A percentile compares a stretch with the other conserved stretches of the same genome.
Evolutionary conservation across 2,113 vertebrate genomes (phyloP).

Genomic region (Melospiza melodia): DNA sequence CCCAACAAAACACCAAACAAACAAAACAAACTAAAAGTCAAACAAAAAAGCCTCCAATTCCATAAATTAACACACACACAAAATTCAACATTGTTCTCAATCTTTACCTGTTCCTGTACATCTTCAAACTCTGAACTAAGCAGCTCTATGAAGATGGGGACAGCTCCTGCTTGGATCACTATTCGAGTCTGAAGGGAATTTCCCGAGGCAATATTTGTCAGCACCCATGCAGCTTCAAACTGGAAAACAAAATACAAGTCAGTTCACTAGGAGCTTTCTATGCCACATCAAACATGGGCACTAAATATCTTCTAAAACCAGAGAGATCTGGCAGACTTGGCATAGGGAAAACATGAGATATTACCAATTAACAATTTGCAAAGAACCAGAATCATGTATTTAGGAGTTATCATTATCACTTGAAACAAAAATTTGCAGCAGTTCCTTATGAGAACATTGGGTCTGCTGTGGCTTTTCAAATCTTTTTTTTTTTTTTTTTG

Average conservation of each 20-base stretch:
- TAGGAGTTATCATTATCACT: neutral
- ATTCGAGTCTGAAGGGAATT: constrained; percentile 96
- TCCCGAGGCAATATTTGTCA: constrained; percentile 98
- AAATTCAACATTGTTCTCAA: neutral
- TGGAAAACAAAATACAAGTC: constrained; percentile 50
- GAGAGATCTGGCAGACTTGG: neutral
- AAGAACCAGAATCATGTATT: neutral
- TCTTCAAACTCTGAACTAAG: constrained; percentile 97
- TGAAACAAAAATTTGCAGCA: neutral
- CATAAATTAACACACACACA: neutral
- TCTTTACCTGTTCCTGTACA: constrained; percentile 93
- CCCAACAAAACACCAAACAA: neutral
- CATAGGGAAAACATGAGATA: neutral
- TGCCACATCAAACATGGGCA: neutral
- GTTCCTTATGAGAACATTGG: neutral
- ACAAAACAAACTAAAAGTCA: neutral
- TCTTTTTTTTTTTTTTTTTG: neutral
- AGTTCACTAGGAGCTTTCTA: neutral
- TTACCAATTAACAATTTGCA: neutral
- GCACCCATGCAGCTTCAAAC: constrained; percentile 98
- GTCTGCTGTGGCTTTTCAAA: neutral
- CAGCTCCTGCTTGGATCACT: constrained; percentile 96
- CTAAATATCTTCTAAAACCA: neutral
- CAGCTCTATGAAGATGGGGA: constrained; percentile 97
- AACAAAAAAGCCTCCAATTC: neutral